Conservation (phyloP, 2,113 vertebrate genomes). For the Hymenochirus boettgeri region DNA sequence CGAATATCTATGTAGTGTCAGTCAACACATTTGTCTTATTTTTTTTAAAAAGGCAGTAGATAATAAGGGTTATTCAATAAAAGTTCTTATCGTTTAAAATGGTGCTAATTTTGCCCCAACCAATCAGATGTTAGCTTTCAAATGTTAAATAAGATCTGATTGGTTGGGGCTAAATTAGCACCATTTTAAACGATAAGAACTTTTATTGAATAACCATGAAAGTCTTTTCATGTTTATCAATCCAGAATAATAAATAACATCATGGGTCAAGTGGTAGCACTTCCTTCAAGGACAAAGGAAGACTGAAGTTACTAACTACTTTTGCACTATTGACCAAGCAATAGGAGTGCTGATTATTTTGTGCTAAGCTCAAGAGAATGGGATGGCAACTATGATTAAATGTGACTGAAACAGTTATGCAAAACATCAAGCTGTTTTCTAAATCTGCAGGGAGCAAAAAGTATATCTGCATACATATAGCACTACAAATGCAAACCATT, state of each 20-base stretch:
- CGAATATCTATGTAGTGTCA: no score
- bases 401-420: constrained; percentile 57
- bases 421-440: constrained; percentile 51
- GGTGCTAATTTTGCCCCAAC: no score
- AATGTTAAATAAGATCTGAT: no score
- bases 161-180: no score
- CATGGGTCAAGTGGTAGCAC: constrained; percentile 26
- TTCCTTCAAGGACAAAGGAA: constrained; percentile 18
- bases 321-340: constrained; percentile 47
- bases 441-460: constrained; percentile 45
- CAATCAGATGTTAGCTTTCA: no score
- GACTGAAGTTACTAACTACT: constrained; percentile 23
- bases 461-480: constrained; percentile 47
- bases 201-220: no score
- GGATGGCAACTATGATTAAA: constrained; percentile 52
- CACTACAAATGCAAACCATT: constrained; percentile 43
- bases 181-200: no score
- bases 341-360: constrained; percentile 53
- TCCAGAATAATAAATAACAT: constrained; percentile 46
- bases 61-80: no score
- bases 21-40: no score
- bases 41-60: no score
- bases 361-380: constrained; percentile 52
- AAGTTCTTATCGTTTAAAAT: no score
- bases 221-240: no score